Conservation (phyloP, 2,797 vertebrate species). For the Cichlasoma orientale region DNA sequence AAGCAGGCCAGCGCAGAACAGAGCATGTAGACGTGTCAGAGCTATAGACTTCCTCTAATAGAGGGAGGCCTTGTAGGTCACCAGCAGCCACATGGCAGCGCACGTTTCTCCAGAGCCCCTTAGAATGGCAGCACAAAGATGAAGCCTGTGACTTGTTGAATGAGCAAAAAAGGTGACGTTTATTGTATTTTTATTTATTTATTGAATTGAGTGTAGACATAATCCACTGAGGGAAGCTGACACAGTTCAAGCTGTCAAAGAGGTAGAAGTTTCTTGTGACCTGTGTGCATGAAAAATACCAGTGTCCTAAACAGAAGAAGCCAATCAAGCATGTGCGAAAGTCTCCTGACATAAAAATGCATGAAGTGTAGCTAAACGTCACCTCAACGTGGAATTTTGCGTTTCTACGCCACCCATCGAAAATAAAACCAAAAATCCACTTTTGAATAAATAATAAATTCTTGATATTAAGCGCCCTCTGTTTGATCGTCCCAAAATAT, state of each 20-base stretch:
- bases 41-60: slow-evolving; percentile 60
- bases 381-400: background rate
- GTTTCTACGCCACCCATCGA: background rate
- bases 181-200: background rate
- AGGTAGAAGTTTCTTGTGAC: background rate
- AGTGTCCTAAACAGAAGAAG: background rate
- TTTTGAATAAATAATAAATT: background rate
- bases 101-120: slow-evolving; percentile 19
- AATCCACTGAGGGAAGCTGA: background rate
- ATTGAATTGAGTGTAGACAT: rapidly evolving
- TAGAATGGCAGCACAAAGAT: slow-evolving; percentile 5
- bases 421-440: background rate
- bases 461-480: background rate
- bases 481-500: background rate
- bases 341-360: background rate
- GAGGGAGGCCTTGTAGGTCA: slow-evolving; percentile 51
- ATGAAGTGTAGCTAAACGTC: background rate
- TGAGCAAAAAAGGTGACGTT: background rate
- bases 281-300: background rate
- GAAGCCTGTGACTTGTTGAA: background rate
- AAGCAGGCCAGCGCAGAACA: slow-evolving; percentile 47
- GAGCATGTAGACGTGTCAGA: slow-evolving; percentile 58
- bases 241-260: background rate
- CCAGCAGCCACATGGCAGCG: slow-evolving; percentile 30
- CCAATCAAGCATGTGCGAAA: background rate